phyloP scores from a whole-genome alignment of 2,888 invertebrate species.

The Xestobium rufovillosum region DNA sequence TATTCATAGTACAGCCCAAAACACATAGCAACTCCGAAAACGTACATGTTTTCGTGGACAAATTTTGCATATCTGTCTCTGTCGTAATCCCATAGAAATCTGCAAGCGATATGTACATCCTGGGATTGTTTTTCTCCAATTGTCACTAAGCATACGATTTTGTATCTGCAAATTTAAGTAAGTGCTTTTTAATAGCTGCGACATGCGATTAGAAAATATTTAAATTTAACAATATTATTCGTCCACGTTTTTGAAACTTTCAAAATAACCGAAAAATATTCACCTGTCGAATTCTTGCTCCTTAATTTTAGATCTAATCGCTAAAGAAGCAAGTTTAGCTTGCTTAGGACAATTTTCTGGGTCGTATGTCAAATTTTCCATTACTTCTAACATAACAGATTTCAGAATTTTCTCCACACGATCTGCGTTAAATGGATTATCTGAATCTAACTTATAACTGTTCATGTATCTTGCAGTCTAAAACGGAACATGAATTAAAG shows the following conservation, averaged over 20 bases:
- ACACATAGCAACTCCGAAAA: conserved; percentile 57
- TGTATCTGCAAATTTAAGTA: conserved; percentile 51
- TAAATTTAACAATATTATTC: conserved; percentile 1
- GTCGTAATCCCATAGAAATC: conserved; percentile 63
- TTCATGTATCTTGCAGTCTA: conserved; percentile 50
- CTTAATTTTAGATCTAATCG: conserved; percentile 54
- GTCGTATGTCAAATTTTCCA: conserved; percentile 54
- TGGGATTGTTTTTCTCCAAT: conserved; percentile 63
- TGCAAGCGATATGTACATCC: conserved; percentile 52
- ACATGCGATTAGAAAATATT: conserved; percentile 8
- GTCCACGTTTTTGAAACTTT: background rate
- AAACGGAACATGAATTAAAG: conserved; percentile 15
- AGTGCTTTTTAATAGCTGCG: background rate
- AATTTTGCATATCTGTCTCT: conserved; percentile 55
- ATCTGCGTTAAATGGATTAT: conserved; percentile 55
- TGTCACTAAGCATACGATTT: conserved; percentile 55
- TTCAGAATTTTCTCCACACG: conserved; percentile 53
- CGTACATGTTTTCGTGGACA: conserved; percentile 54
- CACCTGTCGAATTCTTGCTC: conserved; percentile 63
- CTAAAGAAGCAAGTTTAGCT: conserved; percentile 50
- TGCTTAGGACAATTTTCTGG: conserved; percentile 50
- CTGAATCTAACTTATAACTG: conserved; percentile 57
- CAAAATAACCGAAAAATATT: conserved; percentile 6
- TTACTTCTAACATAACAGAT: conserved; percentile 50
- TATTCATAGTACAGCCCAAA: conserved; percentile 65